Evolutionary conservation across 2,797 vertebrate species (phyloP).

Genomic region (Gila robusta): DNA sequence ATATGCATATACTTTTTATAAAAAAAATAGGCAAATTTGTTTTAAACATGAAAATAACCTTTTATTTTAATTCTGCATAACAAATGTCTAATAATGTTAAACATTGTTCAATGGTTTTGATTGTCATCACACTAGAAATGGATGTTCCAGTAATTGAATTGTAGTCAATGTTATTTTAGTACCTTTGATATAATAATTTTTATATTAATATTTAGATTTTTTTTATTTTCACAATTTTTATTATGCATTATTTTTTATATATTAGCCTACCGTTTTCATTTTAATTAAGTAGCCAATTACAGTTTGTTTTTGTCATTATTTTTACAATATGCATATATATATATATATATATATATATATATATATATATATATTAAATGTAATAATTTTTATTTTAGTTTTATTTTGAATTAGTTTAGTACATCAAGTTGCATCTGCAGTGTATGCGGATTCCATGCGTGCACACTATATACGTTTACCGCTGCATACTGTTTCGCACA

Average conservation of each 20-base stretch:
- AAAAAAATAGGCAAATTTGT: too few relatives aligned
- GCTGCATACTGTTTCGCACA: neutral
- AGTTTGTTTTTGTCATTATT: too few relatives aligned
- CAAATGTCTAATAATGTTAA: neutral
- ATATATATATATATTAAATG: too few relatives aligned
- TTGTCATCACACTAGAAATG: neutral
- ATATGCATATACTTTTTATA: too few relatives aligned
- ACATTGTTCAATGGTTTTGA: neutral
- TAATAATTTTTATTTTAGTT: neutral
- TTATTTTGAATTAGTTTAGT: neutral
- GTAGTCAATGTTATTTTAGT: neutral
- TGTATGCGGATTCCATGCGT: neutral
- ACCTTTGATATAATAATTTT: neutral
- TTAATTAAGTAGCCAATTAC: too few relatives aligned
- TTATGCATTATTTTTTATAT: too few relatives aligned
- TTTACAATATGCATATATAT: too few relatives aligned
- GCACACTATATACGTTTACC: neutral
- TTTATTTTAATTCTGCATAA: neutral
- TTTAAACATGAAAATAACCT: too few relatives aligned
- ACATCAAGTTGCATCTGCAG: neutral
- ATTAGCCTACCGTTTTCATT: too few relatives aligned
- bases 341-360: too few relatives aligned
- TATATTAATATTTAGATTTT: too few relatives aligned
- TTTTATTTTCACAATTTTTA: too few relatives aligned
- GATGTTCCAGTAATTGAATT: neutral